Conservation (phyloP, 2,797 vertebrate species). For the Anolis apletophallus region DNA sequence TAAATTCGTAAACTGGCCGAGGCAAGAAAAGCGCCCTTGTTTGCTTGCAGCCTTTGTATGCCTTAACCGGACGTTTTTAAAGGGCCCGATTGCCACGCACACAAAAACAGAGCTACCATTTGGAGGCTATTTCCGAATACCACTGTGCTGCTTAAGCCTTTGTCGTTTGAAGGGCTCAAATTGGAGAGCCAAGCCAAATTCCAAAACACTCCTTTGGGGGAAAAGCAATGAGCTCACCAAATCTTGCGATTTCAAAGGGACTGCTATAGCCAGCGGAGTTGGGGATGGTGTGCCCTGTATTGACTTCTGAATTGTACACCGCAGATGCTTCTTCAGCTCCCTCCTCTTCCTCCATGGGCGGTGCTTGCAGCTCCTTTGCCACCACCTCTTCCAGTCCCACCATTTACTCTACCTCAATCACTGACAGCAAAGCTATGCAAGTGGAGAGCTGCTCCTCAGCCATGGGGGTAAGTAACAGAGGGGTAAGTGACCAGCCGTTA, state of each 20-base stretch:
- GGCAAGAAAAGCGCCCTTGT: slow-evolving; percentile 76
- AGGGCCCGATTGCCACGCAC: slow-evolving; percentile 51
- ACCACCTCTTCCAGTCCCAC: slow-evolving; percentile 95
- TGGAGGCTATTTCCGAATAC: slow-evolving; percentile 73
- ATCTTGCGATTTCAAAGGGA: slow-evolving; percentile 88
- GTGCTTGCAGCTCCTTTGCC: slow-evolving; percentile 98
- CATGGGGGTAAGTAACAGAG: slow-evolving; percentile 87
- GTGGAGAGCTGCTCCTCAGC: slow-evolving; percentile 87
- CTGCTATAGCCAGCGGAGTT: slow-evolving; percentile 89
- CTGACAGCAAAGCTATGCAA: slow-evolving; percentile 90
- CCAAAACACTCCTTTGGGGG: slow-evolving; percentile 78
- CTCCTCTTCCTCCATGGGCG: slow-evolving; percentile 97
- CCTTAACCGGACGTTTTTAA: slow-evolving; percentile 70
- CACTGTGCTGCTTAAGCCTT: slow-evolving; percentile 62
- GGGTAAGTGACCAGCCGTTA: slow-evolving; percentile 85
- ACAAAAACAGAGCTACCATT: slow-evolving; percentile 66
- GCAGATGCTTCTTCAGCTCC: slow-evolving; percentile 97
- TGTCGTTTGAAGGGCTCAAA: slow-evolving; percentile 74
- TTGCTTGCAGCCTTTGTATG: slow-evolving; percentile 74
- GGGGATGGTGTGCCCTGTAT: slow-evolving; percentile 84
- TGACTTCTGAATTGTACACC: slow-evolving; percentile 95
- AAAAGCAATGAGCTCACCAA: slow-evolving; percentile 75
- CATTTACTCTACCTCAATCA: slow-evolving; percentile 91
- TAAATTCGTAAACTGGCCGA: slow-evolving; percentile 72
- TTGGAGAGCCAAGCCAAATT: slow-evolving; percentile 81